These are phyloP conservation scores for Chamaea fasciata DNA, from an alignment of 2,113 vertebrate genomes.

Conservation along the genomic window DNA sequence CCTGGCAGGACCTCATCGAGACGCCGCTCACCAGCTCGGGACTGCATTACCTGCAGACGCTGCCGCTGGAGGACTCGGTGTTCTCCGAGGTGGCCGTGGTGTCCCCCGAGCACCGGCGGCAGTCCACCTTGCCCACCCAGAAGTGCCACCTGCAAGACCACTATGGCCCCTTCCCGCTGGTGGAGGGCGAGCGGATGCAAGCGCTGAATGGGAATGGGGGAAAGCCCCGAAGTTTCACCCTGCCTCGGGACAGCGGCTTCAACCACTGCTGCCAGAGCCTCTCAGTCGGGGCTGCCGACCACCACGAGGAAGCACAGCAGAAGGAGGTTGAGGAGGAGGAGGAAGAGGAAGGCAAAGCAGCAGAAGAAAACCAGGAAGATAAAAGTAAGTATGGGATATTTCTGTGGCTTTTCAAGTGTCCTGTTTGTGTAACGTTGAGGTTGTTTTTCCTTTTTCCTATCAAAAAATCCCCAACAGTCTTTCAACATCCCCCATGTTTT, in stretches of 20 bases:
- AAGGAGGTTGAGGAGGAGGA: slow-evolving; percentile 76
- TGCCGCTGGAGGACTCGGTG: slow-evolving; percentile 92
- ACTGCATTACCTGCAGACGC: slow-evolving; percentile 95
- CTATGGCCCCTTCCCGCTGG: slow-evolving; percentile 89
- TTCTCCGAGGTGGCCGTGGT: slow-evolving; percentile 84
- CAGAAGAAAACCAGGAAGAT: slow-evolving; percentile 72
- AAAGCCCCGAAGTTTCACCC: slow-evolving; percentile 94
- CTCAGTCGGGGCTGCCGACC: slow-evolving; percentile 76
- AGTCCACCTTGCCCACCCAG: slow-evolving; percentile 94
- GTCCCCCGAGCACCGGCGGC: slow-evolving; percentile 86
- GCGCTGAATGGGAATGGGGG: slow-evolving; percentile 78
- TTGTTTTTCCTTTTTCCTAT: not conserved
- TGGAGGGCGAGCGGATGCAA: slow-evolving; percentile 77
- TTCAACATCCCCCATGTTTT: not conserved
- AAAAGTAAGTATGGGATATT: slow-evolving; percentile 76
- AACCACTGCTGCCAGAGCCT: slow-evolving; percentile 85
- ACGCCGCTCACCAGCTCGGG: slow-evolving; percentile 93
- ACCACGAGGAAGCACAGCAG: slow-evolving; percentile 75
- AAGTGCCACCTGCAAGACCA: slow-evolving; percentile 92
- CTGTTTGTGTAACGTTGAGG: not conserved
- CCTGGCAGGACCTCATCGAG: slow-evolving; percentile 99
- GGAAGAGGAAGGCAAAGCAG: slow-evolving; percentile 74
- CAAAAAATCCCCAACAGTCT: not conserved
- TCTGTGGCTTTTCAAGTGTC: slow-evolving; percentile 51
- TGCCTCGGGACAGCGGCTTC: slow-evolving; percentile 93